phyloP scores from a whole-genome alignment of 1,140 invertebrate species.

The Agrypnia vestita region DNA sequence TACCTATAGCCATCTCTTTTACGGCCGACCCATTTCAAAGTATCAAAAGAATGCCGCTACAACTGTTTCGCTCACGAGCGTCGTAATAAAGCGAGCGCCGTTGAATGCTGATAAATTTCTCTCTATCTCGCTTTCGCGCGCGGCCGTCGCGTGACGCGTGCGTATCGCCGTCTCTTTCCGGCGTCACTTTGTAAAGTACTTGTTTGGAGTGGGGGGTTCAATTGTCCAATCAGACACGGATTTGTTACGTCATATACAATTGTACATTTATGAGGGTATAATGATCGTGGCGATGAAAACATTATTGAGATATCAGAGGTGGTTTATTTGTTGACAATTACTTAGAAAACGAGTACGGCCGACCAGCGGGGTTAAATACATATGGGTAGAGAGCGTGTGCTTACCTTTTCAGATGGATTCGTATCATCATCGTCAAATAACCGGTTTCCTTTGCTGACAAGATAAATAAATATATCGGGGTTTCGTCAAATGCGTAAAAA shows the following conservation, averaged over 20 bases:
- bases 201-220: conserved; percentile 46
- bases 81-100: conserved; percentile 52
- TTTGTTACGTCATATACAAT: conserved; percentile 50
- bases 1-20: conserved; percentile 64
- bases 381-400: background rate
- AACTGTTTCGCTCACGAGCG: conserved; percentile 50
- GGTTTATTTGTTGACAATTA: conserved; percentile 47
- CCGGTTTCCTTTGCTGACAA: background rate
- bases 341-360: conserved; percentile 25
- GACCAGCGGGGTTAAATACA: conserved; percentile 2
- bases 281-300: conserved; percentile 41
- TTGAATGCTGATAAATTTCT: conserved; percentile 61
- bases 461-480: background rate
- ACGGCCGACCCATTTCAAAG: conserved; percentile 50
- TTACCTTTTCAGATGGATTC: background rate
- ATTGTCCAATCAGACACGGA: conserved; percentile 58
- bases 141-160: conserved; percentile 64
- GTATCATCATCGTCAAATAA: background rate
- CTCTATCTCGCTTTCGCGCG: conserved; percentile 66
- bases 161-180: conserved; percentile 64
- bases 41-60: conserved; percentile 55
- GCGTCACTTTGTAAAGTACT: conserved; percentile 43
- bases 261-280: conserved; percentile 49
- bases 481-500: background rate
- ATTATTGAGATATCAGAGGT: conserved; percentile 60